A percentile compares a stretch with the other conserved stretches of the same genome.
Conservation (phyloP, 2,888 invertebrate species). For the Watsonalla binaria region DNA sequence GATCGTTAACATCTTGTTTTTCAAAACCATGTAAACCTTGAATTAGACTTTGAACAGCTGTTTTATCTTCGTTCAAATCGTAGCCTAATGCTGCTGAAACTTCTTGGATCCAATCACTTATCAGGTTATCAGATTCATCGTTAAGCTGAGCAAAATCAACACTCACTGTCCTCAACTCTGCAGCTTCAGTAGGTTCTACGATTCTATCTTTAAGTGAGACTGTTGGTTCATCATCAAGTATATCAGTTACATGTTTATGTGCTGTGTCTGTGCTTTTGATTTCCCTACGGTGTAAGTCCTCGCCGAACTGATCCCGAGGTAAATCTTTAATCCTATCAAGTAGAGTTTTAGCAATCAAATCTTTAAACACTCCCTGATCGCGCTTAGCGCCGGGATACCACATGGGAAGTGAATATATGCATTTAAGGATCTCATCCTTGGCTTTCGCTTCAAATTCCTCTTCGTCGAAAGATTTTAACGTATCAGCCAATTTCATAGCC, state of each 20-base stretch:
- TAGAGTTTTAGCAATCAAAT: conserved; percentile 26
- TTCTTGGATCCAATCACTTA: conserved; percentile 16
- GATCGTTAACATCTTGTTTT: conserved; percentile 10
- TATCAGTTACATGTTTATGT: conserved; percentile 3
- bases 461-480: conserved; percentile 20
- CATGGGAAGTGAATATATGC: conserved; percentile 33
- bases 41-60: conserved; percentile 12
- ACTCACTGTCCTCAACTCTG: not conserved
- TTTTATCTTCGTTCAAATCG: conserved; percentile 6
- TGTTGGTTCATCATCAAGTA: conserved; percentile 17
- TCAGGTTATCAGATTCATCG: conserved; percentile 8
- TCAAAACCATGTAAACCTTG: conserved; percentile 19
- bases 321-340: conserved; percentile 15
- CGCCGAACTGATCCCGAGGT: conserved; percentile 18
- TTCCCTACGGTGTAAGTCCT: not conserved
- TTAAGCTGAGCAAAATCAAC: not conserved
- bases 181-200: conserved; percentile 2
- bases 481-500: conserved; percentile 20
- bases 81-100: not conserved
- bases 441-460: conserved; percentile 21
- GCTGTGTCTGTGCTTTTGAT: not conserved
- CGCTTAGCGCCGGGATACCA: conserved; percentile 31
- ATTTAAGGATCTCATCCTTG: conserved; percentile 21
- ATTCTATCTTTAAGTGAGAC: conserved; percentile 8
- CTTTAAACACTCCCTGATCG: conserved; percentile 25